These are phyloP conservation scores for Mesocricetus auratus DNA, from an alignment of 2,113 vertebrate species.

Conservation along the genomic window DNA sequence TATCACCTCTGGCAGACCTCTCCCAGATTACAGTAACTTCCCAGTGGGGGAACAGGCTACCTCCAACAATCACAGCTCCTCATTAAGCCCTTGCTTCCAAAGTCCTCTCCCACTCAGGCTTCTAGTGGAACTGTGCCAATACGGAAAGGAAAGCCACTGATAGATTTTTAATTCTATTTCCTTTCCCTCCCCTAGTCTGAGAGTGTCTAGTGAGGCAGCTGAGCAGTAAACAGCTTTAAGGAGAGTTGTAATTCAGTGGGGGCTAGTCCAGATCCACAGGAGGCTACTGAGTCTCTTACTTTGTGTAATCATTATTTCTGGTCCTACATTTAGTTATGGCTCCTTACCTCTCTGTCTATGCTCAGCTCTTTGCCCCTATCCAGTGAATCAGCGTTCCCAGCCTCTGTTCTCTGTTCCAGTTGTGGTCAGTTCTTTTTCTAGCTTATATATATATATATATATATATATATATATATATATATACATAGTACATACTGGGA, in stretches of 20 bases:
- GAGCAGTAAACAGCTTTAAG: background rate
- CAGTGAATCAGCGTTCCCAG: background rate
- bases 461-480: too few species aligned
- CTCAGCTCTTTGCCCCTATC: background rate
- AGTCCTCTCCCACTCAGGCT: constrained; percentile 1
- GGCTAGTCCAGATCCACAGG: background rate
- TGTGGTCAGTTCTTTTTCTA: background rate
- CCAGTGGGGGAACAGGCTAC: constrained; percentile 55
- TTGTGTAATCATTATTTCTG: background rate
- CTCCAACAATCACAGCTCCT: constrained; percentile 69
- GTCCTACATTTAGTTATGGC: background rate
- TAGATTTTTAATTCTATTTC: constrained; percentile 55
- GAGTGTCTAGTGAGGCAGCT: background rate
- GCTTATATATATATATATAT: too few species aligned
- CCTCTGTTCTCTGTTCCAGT: background rate
- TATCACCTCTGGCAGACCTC: constrained; percentile 65
- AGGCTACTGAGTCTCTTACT: background rate
- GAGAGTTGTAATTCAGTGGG: background rate
- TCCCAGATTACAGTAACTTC: constrained; percentile 46
- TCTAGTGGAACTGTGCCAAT: background rate
- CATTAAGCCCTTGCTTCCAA: constrained; percentile 45
- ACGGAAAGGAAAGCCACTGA: background rate
- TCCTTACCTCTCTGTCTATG: background rate
- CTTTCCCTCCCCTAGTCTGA: background rate
- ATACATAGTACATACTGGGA: background rate